Evolutionary conservation across 2,888 invertebrate genomes (phyloP).

Genomic region (Bellardia pandia): DNA sequence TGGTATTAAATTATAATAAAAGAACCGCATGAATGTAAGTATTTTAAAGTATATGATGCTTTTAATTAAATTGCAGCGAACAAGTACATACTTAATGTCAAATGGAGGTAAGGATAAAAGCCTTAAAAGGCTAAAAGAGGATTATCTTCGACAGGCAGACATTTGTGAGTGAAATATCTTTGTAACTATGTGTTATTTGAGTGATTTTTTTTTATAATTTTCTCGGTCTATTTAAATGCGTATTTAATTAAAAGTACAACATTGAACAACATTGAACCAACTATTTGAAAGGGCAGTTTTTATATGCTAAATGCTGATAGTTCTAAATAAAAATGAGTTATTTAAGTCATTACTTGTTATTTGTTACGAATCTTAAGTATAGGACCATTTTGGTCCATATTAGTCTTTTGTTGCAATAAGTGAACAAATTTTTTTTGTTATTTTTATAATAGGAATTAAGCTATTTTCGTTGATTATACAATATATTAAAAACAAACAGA

Average conservation of each 20-base stretch:
- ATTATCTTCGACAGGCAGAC: neutral
- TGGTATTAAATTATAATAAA: conserved; percentile 1
- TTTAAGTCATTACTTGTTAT: no score
- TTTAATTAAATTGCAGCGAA: conserved; percentile 56
- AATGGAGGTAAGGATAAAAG: conserved; percentile 27
- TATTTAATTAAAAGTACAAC: neutral
- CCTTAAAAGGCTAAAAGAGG: conserved; percentile 19
- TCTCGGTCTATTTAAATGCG: neutral
- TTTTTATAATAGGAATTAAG: no score
- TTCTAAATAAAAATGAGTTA: no score
- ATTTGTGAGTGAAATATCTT: neutral
- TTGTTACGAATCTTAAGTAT: no score
- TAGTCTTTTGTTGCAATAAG: no score
- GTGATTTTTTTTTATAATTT: neutral
- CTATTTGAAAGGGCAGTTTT: no score
- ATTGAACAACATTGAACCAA: no score
- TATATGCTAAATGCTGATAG: no score
- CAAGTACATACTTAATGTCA: conserved; percentile 50
- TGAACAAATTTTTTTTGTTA: no score
- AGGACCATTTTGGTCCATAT: no score
- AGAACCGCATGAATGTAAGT: neutral
- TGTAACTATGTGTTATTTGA: neutral
- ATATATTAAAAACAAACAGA: no score
- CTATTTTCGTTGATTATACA: no score
- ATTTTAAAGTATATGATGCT: conserved; percentile 25